These are phyloP conservation scores for Leptobrachium leishanense DNA, from an alignment of 2,113 vertebrate genomes.

Conservation along the genomic window DNA sequence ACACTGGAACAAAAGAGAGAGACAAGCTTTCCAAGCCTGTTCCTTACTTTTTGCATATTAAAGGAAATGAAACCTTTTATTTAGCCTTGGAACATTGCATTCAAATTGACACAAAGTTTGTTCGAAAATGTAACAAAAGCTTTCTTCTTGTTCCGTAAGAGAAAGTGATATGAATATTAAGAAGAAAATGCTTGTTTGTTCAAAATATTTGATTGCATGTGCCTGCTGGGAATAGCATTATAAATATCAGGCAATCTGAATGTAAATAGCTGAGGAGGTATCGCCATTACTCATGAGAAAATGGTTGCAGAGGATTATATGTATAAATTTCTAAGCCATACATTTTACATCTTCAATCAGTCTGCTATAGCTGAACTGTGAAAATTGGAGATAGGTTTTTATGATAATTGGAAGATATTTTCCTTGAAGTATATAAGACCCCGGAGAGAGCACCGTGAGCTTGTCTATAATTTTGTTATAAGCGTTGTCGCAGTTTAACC, in stretches of 20 bases:
- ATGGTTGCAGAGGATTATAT: constrained; percentile 64
- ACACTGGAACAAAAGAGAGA: neutral
- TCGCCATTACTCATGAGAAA: constrained; percentile 63
- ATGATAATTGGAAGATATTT: constrained; percentile 72
- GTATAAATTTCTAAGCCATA: constrained; percentile 63
- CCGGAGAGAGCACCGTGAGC: constrained; percentile 64
- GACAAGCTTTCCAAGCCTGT: neutral
- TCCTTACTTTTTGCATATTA: constrained; percentile 1
- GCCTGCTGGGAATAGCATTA: constrained; percentile 56
- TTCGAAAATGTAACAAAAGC: constrained; percentile 36
- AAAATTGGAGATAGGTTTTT: constrained; percentile 69
- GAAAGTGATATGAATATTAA: constrained; percentile 48
- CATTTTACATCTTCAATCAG: constrained; percentile 66
- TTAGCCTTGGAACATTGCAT: constrained; percentile 22
- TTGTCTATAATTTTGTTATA: constrained; percentile 70
- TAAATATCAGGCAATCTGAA: constrained; percentile 65
- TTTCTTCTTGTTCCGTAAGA: constrained; percentile 13
- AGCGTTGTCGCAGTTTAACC: constrained; percentile 66
- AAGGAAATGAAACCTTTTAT: constrained; percentile 23
- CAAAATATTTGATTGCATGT: constrained; percentile 62
- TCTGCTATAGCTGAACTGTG: constrained; percentile 67
- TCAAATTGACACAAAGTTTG: constrained; percentile 30
- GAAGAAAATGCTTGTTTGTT: constrained; percentile 62
- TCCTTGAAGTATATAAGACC: constrained; percentile 64
- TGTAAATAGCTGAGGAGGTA: constrained; percentile 65